These are phyloP conservation scores for Encarsia formosa DNA, from an alignment of 2,888 invertebrate genomes.

Conservation along the genomic window DNA sequence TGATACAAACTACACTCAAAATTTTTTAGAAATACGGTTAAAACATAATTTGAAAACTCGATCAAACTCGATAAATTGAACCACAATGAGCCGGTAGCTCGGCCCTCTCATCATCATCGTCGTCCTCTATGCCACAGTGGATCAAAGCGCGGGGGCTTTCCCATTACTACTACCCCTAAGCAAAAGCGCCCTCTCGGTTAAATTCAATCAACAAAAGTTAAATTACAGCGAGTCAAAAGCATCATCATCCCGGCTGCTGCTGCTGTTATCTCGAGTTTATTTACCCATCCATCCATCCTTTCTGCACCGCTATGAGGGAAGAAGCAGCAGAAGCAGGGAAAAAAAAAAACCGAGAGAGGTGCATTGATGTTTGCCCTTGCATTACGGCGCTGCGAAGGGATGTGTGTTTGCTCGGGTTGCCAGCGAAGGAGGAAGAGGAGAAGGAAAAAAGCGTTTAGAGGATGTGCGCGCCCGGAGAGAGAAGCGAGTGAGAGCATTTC, in stretches of 20 bases:
- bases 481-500: no score
- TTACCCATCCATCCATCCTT: constrained; percentile 5
- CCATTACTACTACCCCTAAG: no score
- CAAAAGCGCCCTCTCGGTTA: background rate
- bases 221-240: constrained; percentile 3
- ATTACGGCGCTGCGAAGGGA: constrained; percentile 10
- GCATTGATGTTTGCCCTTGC: constrained; percentile 19
- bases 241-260: background rate
- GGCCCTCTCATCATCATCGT: no score
- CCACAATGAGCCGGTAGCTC: no score
- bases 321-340: background rate
- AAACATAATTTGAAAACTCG: no score
- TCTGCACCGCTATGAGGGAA: background rate
- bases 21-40: no score
- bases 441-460: constrained; percentile 1
- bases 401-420: constrained; percentile 18
- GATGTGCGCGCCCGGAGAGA: no score
- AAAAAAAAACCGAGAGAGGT: background rate
- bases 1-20: no score
- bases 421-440: background rate
- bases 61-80: no score
- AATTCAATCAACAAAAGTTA: constrained; percentile 19
- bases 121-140: no score
- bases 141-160: no score
- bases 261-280: no score